A percentile compares a stretch with the other conserved stretches of the same genome.
These are phyloP conservation scores for Tetragonula carbonaria DNA, from an alignment of 2,888 invertebrate genomes.

Conservation along the genomic window DNA sequence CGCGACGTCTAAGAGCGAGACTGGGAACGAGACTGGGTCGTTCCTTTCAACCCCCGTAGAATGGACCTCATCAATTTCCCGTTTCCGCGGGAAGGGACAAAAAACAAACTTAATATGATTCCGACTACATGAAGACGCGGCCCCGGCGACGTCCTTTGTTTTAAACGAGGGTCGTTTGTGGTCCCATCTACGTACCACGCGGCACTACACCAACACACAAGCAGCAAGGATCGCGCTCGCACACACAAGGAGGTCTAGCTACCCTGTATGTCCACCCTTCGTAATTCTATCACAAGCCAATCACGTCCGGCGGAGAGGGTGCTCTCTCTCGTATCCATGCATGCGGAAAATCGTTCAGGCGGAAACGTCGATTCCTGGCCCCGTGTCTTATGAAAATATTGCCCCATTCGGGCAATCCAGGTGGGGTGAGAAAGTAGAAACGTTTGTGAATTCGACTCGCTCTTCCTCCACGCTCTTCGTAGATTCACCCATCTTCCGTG, in stretches of 20 bases:
- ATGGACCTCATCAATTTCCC: constrained; percentile 73
- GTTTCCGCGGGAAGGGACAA: constrained; percentile 68
- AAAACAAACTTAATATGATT: constrained; percentile 76
- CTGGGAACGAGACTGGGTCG: constrained; percentile 9
- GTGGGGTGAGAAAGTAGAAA: constrained; percentile 40
- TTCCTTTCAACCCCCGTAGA: constrained; percentile 58
- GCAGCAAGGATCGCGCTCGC: not conserved
- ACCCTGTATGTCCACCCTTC: constrained; percentile 76
- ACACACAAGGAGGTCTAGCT: constrained; percentile 56
- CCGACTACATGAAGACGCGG: constrained; percentile 73
- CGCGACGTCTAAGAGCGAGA: constrained; percentile 21
- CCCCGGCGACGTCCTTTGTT: constrained; percentile 74
- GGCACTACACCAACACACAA: constrained; percentile 1
- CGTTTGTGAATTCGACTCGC: constrained; percentile 39
- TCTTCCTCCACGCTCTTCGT: not conserved
- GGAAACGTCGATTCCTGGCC: constrained; percentile 69
- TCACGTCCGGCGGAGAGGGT: constrained; percentile 79
- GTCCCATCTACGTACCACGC: constrained; percentile 50
- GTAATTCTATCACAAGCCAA: constrained; percentile 83
- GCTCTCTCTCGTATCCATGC: constrained; percentile 64
- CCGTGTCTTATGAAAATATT: constrained; percentile 75
- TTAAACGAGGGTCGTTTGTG: constrained; percentile 73
- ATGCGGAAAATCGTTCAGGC: constrained; percentile 77
- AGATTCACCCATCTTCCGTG: not conserved
- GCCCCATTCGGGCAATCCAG: constrained; percentile 36